Evolutionary conservation across 2,888 invertebrate genomes (phyloP), one percentile per base, ranked within the genome.

Genomic region (Pedicia rivosa): DNA sequence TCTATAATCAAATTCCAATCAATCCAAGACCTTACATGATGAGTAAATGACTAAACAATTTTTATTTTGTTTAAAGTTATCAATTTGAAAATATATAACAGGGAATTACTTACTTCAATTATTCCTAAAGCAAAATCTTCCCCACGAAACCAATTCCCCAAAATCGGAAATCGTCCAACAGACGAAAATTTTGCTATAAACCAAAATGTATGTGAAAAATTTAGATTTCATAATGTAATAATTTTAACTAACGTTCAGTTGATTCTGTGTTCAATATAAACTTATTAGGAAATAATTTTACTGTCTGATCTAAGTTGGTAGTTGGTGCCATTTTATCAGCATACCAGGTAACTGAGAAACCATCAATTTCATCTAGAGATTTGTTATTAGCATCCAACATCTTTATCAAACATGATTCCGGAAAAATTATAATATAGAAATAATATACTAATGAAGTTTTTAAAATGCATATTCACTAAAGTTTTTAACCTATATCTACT

Each of bases 1-100:
- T 84, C 67, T 14, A 92, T 56, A 13, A 75, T 78, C 36, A 91
- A 60, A 56, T 92, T 94, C 90, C 90, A 92, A 55, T 92, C 90
- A 0, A 83, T 67, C 88, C 90, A 92, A 2, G 83, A 88, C 14
- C 69, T 68, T 0, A 78, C 74, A 62, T 73, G 78, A 55, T 83
- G 70, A n/a, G n/a, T n/a, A n/a, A n/a, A n/a, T n/a, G n/a, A n/a
- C n/a, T n/a, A n/a, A n/a, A n/a, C n/a, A n/a, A n/a, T n/a, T n/a
- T n/a, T n/a, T n/a, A n/a, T n/a, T n/a, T n/a, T n/a, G n/a, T n/a
- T n/a, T n/a, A n/a, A n/a, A n/a, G n/a, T n/a, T n/a, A n/a, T n/a
- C n/a, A n/a, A n/a, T n/a, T n/a, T n/a, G n/a, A n/a, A n/a, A n/a
- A n/a, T n/a, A n/a, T n/a, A n/a, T n/a, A n/a, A n/a, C n/a, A n/a